Evolutionary conservation across 2,113 vertebrate species (phyloP), one percentile per base, ranked within the genome.

Genomic region (Salvelinus fontinalis): DNA sequence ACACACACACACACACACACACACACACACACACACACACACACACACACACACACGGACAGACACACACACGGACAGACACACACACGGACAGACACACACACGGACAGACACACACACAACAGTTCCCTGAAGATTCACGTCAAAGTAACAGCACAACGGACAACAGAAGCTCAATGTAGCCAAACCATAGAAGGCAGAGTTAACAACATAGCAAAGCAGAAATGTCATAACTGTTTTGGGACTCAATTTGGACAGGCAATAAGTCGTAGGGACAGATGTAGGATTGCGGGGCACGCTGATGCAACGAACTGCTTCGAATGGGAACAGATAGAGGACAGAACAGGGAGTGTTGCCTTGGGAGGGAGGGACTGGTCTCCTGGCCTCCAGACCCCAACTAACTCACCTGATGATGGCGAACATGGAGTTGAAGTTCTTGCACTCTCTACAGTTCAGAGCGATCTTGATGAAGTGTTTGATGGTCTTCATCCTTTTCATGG

Each of bases 351-450:
- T 26, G 62, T 8, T 18, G 22, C 4, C 5, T 18, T 22, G 62
- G 22, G 62, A 64, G 62, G 20, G 22, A 64, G 22, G 9, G 22
- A 34, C 31, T 34, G 31, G 31, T 34, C 31, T 27, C 27, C 14
- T 34, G 31, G 4, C 5, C 31, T 44, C 39, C 39, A 44, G 39
- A 8, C 39, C 39, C 39, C 39, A 44, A 44, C 39, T 44, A 44
- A 11, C 39, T 9, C 22, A 91, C 97, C 97, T 99, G 92, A 99
- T 98, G 57, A 99, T 95, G 0, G 97, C 97, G 7, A 99, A 99
- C 97, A 99, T 98, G 84, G 97, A 99, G 92, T 99, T 99, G 89
- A 99, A 99, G 90, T 99, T 99, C 88, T 98, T 98, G 95, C 97
- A 99, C 79, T 99, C 97, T 77, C 96, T 92, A 87, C 97, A 99